phyloP scores from a whole-genome alignment of 2,888 invertebrate species.

The Troides oblongomaculatus region DNA sequence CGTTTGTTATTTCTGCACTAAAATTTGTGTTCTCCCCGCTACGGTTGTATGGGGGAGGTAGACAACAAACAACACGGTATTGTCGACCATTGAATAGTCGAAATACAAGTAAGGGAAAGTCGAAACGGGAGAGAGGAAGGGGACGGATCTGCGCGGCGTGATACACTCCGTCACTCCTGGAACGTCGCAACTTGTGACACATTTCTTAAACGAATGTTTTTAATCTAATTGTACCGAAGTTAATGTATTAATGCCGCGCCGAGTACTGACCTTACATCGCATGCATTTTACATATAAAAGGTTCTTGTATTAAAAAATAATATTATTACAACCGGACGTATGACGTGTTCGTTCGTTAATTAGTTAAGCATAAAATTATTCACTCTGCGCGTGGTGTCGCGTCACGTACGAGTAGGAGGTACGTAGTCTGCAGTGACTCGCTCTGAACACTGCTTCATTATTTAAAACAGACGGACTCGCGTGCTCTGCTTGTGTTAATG shows the following conservation, averaged over 20 bases:
- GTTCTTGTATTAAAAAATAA: no score
- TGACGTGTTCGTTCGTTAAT: no score
- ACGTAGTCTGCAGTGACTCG: no score
- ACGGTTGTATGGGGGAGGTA: not conserved
- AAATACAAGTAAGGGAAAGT: not conserved
- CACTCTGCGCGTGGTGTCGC: no score
- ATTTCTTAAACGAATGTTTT: not conserved
- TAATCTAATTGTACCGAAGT: not conserved
- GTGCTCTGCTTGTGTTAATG: no score
- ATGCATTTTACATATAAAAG: not conserved
- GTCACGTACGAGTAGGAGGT: no score
- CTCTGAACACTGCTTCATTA: no score
- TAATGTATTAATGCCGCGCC: no score
- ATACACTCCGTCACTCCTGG: not conserved
- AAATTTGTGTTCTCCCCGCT: not conserved
- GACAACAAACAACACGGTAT: not conserved
- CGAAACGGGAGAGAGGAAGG: no score
- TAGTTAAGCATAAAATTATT: no score
- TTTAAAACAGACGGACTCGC: no score
- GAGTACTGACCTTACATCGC: not conserved
- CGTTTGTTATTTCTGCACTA: not conserved
- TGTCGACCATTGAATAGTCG: not conserved
- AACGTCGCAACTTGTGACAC: not conserved
- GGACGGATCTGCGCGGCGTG: not conserved
- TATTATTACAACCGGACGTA: no score